Evolutionary conservation across 2,797 vertebrate species (phyloP), one percentile per base, ranked within the genome.

Genomic region (Syngnathus acus): DNA sequence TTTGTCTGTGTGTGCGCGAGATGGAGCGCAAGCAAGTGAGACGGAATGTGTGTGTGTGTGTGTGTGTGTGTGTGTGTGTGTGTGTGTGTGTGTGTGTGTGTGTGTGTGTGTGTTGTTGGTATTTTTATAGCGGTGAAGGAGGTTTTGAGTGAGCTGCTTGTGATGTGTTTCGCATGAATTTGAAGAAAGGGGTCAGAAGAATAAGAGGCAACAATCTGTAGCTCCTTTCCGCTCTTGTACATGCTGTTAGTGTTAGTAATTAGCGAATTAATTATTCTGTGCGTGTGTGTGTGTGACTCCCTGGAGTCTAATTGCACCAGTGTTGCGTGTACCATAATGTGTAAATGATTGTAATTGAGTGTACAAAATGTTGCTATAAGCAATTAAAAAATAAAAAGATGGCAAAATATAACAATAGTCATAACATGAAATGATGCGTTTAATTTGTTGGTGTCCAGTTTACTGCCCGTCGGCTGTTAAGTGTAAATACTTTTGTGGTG

Each of bases 251-350:
- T 42, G 17, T 43, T 26, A 26, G 40, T 62, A 26, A 45, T 62
- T n/a, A 40, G 21, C 32, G 5, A 5, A 37, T 37, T 19, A 32
- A 17, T 50, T 47, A 5, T 4, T 62, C 13, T 32, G 62, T 64
- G 47, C 38, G 47, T 51, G 9, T 17, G 26, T 39, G 26, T 17
- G 32, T 7, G n/a, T 9, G 16, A 26, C 60, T 26, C 21, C 21
- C 42, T 14, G n/a, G n/a, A 43, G 21, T 71, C 23, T 67, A n/a
- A 73, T 73, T 83, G 77, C 78, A 58, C 65, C 74, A 51, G 21
- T 32, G 23, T 48, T 50, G 62, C 10, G 26, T 64, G 62, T 64
- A 21, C 32, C 4, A 62, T 62, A 45, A 26, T 62, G 21, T 23
- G 45, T 26, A 62, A 62, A 26, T 62, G 40, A 16, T 62, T 62